phyloP scores from a whole-genome alignment of 2,113 vertebrate species.

The Abramis brama region DNA sequence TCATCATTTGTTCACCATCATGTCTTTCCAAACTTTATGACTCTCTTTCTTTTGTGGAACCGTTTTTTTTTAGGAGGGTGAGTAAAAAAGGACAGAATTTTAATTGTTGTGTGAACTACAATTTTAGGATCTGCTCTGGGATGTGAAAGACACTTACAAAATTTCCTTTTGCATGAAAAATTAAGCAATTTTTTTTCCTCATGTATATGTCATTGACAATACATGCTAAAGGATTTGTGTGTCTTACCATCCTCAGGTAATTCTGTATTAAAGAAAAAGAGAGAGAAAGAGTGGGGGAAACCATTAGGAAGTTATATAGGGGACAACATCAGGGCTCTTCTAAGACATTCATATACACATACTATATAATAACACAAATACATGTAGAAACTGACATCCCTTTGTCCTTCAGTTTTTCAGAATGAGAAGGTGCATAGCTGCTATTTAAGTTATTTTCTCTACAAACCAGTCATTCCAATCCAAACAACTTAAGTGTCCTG shows the following conservation, averaged over 20 bases:
- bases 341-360: constrained; percentile 47
- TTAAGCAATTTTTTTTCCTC: background rate
- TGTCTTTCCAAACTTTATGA: background rate
- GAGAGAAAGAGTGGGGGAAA: constrained; percentile 45
- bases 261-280: constrained; percentile 60
- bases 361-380: constrained; percentile 14
- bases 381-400: background rate
- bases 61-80: background rate
- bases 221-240: constrained; percentile 61
- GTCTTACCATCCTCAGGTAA: constrained; percentile 75
- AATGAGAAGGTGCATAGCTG: background rate
- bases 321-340: constrained; percentile 48
- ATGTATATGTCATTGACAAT: constrained; percentile 60
- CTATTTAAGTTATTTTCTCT: background rate
- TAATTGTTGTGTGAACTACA: background rate
- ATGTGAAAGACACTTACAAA: constrained; percentile 41
- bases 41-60: background rate
- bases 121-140: constrained; percentile 21
- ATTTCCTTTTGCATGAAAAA: constrained; percentile 11
- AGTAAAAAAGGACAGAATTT: background rate
- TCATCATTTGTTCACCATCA: background rate
- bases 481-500: background rate
- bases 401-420: background rate
- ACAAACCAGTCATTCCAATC: background rate
- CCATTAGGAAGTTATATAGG: constrained; percentile 42